A percentile compares a stretch with the other conserved stretches of the same genome.
Conservation (phyloP, 1,140 invertebrate genomes). For the Lepidurus apus region DNA sequence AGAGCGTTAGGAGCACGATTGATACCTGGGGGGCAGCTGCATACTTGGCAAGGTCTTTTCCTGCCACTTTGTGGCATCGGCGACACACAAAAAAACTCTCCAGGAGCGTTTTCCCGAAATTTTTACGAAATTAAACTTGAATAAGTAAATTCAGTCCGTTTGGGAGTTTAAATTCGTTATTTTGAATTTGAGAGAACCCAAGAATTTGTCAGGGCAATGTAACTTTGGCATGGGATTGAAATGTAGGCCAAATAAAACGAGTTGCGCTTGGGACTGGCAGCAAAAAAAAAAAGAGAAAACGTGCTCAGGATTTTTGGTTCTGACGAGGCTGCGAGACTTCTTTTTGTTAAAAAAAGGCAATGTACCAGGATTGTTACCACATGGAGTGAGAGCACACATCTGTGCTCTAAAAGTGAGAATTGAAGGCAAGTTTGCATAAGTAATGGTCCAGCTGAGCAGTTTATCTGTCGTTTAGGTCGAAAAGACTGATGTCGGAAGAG, state of each 20-base stretch:
- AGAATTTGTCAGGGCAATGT: too few relatives aligned
- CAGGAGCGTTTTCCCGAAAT: neutral
- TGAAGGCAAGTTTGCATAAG: neutral
- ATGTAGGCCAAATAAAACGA: neutral
- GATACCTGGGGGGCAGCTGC: neutral
- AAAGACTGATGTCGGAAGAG: neutral
- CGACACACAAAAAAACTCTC: neutral
- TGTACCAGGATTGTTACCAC: neutral
- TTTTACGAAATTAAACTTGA: neutral
- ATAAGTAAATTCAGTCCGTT: too few relatives aligned
- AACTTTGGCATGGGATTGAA: neutral
- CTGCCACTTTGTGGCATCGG: neutral
- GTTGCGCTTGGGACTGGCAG: neutral
- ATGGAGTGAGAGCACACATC: neutral
- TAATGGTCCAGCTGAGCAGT: slow-evolving; percentile 11
- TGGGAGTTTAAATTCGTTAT: too few relatives aligned
- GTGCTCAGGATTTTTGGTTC: neutral
- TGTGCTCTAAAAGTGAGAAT: neutral
- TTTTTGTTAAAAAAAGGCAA: neutral
- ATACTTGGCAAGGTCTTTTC: slow-evolving; percentile 21
- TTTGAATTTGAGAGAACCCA: too few relatives aligned
- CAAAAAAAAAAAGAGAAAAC: neutral
- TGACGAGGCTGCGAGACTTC: neutral
- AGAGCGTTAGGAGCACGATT: neutral
- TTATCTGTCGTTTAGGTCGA: neutral